A percentile compares a stretch with the other conserved stretches of the same genome.
Conservation (phyloP, 2,888 invertebrate genomes). For the Yponomeuta evonymella region DNA sequence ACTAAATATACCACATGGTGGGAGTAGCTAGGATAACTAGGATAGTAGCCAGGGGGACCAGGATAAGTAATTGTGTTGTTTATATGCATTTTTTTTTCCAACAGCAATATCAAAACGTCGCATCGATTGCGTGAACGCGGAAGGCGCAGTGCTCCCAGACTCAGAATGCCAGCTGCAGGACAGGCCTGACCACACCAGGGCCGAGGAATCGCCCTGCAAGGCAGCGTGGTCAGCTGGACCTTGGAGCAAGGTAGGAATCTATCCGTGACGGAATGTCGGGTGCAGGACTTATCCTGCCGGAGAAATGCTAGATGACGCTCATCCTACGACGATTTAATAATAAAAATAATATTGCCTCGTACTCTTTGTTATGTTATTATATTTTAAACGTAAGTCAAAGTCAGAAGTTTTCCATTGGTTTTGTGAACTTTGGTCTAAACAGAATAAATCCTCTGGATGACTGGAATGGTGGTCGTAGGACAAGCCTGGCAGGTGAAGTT, state of each 20-base stretch:
- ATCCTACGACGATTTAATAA: too few relatives aligned
- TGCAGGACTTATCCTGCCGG: background rate
- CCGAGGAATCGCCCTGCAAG: constrained; percentile 90
- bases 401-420: background rate
- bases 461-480: too few relatives aligned
- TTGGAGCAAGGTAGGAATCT: constrained; percentile 89
- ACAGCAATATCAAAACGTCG: constrained; percentile 56
- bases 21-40: too few relatives aligned
- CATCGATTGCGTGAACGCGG: constrained; percentile 64
- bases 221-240: constrained; percentile 93
- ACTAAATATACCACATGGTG: too few relatives aligned
- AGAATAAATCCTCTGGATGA: background rate
- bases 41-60: too few relatives aligned
- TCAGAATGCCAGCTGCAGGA: constrained; percentile 81
- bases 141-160: constrained; percentile 52
- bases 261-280: background rate
- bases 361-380: too few relatives aligned
- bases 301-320: background rate
- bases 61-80: constrained; percentile 15
- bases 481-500: too few relatives aligned
- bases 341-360: too few relatives aligned
- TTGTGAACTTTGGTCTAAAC: background rate
- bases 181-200: constrained; percentile 85
- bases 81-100: background rate
- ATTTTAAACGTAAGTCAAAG: too few relatives aligned